Percentiles rank a stretch among this genome's conserved stretches.
These are phyloP conservation scores for Girardinus metallicus DNA, from an alignment of 2,797 vertebrate species.

Conservation along the genomic window DNA sequence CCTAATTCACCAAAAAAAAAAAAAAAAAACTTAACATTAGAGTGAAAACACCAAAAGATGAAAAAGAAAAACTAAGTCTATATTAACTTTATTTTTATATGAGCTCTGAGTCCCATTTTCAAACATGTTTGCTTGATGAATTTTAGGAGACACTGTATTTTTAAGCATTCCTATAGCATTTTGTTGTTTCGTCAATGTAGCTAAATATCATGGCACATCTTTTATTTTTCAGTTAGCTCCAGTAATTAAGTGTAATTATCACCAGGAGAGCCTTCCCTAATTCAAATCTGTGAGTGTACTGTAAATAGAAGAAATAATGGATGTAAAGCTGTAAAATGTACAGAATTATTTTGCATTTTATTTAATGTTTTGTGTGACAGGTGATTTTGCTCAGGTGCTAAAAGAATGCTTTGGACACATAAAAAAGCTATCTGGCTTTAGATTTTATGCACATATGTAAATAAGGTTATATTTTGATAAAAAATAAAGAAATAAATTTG, in stretches of 20 bases:
- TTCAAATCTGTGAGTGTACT: slow-evolving; percentile 71
- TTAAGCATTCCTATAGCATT: slow-evolving; percentile 47
- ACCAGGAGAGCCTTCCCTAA: slow-evolving; percentile 37
- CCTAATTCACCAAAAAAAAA: slow-evolving; percentile 22
- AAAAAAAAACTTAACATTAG: slow-evolving; percentile 4
- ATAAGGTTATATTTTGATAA: slow-evolving; percentile 68
- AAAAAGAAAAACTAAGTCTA: slow-evolving; percentile 17
- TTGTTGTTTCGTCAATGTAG: slow-evolving; percentile 43
- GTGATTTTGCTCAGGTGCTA: slow-evolving; percentile 72
- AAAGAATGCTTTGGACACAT: slow-evolving; percentile 36
- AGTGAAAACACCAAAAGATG: slow-evolving; percentile 22
- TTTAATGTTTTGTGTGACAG: slow-evolving; percentile 52
- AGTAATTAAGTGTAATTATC: slow-evolving; percentile 18
- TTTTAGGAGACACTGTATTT: slow-evolving; percentile 70
- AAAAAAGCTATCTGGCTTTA: slow-evolving; percentile 17
- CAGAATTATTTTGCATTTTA: slow-evolving; percentile 71
- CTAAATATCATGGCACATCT: slow-evolving; percentile 61
- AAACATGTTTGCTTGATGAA: slow-evolving; percentile 39
- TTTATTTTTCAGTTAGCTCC: slow-evolving; percentile 14
- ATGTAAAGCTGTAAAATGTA: slow-evolving; percentile 76
- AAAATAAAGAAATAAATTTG: slow-evolving; percentile 33
- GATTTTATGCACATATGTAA: slow-evolving; percentile 69
- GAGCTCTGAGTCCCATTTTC: slow-evolving; percentile 31
- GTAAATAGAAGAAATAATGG: slow-evolving; percentile 73
- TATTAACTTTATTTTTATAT: slow-evolving; percentile 48